phyloP scores from a whole-genome alignment of 2,113 vertebrate species.

The Eudyptes chrysolophus region DNA sequence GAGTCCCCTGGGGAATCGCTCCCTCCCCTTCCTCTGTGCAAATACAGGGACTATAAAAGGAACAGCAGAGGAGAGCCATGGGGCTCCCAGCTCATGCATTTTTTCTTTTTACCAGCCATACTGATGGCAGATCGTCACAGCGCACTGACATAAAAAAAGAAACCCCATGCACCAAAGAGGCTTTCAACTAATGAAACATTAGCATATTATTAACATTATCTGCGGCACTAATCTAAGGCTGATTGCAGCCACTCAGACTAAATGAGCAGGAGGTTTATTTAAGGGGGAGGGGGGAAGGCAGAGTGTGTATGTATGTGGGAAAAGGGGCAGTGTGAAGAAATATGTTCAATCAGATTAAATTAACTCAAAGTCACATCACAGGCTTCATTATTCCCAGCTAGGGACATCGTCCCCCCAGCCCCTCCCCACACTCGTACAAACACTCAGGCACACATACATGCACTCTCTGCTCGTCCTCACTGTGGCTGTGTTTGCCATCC shows the following conservation, averaged over 20 bases:
- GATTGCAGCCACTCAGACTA: slow-evolving; percentile 81
- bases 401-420: background rate
- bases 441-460: background rate
- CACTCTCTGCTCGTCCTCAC: background rate
- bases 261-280: slow-evolving; percentile 81
- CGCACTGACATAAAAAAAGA: slow-evolving; percentile 67
- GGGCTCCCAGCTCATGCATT: slow-evolving; percentile 44
- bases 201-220: slow-evolving; percentile 87
- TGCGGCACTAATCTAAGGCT: slow-evolving; percentile 73
- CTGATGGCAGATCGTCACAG: slow-evolving; percentile 62
- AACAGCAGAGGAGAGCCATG: slow-evolving; percentile 45
- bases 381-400: background rate
- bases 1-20: background rate
- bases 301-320: background rate
- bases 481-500: background rate
- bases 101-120: slow-evolving; percentile 14
- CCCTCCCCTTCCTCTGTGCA: slow-evolving; percentile 17
- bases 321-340: slow-evolving; percentile 44
- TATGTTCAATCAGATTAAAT: slow-evolving; percentile 59
- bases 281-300: slow-evolving; percentile 40
- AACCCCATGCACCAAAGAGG: slow-evolving; percentile 67
- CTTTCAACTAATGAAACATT: slow-evolving; percentile 91
- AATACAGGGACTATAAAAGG: background rate
- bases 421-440: background rate
- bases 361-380: slow-evolving; percentile 23